Evolutionary conservation across 2,888 invertebrate genomes (phyloP).

Genomic region (Choreutis nemorana): DNA sequence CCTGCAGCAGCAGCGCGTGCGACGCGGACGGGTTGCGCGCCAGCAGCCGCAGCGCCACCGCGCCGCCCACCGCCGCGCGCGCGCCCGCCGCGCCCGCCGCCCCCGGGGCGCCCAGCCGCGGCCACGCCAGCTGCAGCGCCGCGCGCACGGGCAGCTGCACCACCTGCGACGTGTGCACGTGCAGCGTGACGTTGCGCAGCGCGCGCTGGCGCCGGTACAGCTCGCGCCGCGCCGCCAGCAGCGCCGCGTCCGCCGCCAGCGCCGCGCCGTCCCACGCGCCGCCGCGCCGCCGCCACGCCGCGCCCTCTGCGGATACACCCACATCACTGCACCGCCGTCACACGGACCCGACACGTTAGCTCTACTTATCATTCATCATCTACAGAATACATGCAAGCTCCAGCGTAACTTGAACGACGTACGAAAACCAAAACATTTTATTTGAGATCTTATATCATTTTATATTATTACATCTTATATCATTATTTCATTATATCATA

Average conservation of each 20-base stretch:
- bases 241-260: slow-evolving; percentile 13
- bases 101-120: slow-evolving; percentile 6
- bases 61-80: slow-evolving; percentile 67
- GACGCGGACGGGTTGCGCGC: slow-evolving; percentile 78
- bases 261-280: slow-evolving; percentile 10
- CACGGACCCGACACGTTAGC: no score
- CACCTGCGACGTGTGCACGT: slow-evolving; percentile 76
- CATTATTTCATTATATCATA: no score
- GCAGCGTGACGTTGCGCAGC: slow-evolving; percentile 72
- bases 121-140: slow-evolving; percentile 11
- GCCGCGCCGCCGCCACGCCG: slow-evolving; percentile 21
- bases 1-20: slow-evolving; percentile 73
- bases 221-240: slow-evolving; percentile 14
- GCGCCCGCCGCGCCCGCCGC: slow-evolving; percentile 15
- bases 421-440: no score
- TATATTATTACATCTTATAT: no score
- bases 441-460: no score
- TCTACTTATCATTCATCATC: no score
- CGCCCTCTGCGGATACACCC: slow-evolving; percentile 18
- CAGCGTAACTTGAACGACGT: no score
- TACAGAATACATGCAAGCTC: no score
- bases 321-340: background rate
- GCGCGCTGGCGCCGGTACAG: slow-evolving; percentile 46
- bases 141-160: slow-evolving; percentile 20
- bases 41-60: slow-evolving; percentile 69